Conservation (phyloP, 2,888 invertebrate genomes). For the Hirtodrosophila cameraria region DNA sequence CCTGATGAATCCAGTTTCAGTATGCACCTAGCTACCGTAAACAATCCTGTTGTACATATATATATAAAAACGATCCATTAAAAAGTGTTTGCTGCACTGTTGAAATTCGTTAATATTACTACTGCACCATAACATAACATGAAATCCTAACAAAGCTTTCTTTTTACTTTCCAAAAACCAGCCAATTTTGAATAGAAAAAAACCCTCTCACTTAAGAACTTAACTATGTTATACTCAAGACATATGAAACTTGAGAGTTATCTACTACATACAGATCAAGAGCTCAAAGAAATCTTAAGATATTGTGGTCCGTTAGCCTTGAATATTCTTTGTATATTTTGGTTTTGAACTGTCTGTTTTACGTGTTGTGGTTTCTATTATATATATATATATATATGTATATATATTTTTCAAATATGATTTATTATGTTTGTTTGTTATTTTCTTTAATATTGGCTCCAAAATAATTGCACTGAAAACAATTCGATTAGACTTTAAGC, state of each 20-base stretch:
- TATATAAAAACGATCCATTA: conserved; percentile 20
- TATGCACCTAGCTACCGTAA: conserved; percentile 30
- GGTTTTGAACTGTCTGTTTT: conserved; percentile 26
- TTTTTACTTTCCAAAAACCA: conserved; percentile 11
- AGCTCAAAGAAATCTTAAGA: conserved; percentile 1
- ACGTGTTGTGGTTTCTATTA: conserved; percentile 46
- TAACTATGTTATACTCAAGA: conserved; percentile 6
- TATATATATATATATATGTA: not conserved
- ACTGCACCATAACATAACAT: conserved; percentile 36
- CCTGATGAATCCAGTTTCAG: conserved; percentile 32
- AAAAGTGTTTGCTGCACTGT: conserved; percentile 51
- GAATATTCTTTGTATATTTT: conserved; percentile 3
- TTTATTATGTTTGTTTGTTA: conserved; percentile 12
- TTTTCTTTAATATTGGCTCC: conserved; percentile 58
- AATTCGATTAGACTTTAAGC: conserved; percentile 70
- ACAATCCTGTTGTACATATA: conserved; percentile 8
- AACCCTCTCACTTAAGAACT: conserved; percentile 4
- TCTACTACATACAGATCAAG: not conserved
- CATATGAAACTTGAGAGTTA: conserved; percentile 4
- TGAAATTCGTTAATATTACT: conserved; percentile 49
- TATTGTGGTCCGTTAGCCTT: conserved; percentile 34
- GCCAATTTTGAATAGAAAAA: conserved; percentile 13
- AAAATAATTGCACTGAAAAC: conserved; percentile 69
- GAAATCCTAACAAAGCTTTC: conserved; percentile 4
- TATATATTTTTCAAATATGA: conserved; percentile 1